Conservation (phyloP, 2,113 vertebrate species). For the Tautogolabrus adspersus region DNA sequence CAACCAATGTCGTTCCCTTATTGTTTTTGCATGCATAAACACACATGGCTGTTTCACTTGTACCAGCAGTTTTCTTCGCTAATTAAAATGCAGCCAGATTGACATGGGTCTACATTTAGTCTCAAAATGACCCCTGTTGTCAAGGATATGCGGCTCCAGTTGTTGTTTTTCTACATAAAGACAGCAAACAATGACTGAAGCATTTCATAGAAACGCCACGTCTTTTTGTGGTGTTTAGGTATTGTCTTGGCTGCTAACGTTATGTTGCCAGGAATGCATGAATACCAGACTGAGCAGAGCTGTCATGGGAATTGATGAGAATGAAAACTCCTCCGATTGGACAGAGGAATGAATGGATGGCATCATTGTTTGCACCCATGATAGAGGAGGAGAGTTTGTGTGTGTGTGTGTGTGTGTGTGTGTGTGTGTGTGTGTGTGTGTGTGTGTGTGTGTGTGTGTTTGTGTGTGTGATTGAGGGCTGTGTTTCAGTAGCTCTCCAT, state of each 20-base stretch:
- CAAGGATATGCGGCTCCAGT: slow-evolving; percentile 60
- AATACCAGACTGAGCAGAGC: slow-evolving; percentile 56
- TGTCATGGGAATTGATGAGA: slow-evolving; percentile 56
- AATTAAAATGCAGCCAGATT: slow-evolving; percentile 72
- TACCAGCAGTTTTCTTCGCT: slow-evolving; percentile 72
- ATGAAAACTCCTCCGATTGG: slow-evolving; percentile 51
- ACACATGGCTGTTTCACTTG: slow-evolving; percentile 59
- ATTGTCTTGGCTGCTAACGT: slow-evolving; percentile 59
- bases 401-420: slow-evolving; percentile 8
- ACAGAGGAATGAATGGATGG: slow-evolving; percentile 40
- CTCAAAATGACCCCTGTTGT: slow-evolving; percentile 62
- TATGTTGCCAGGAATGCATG: slow-evolving; percentile 62
- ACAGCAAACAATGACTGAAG: slow-evolving; percentile 45
- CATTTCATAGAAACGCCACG: slow-evolving; percentile 38
- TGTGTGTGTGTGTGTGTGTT: slow-evolving; percentile 3
- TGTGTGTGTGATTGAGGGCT: slow-evolving; percentile 23
- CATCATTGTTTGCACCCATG: slow-evolving; percentile 41
- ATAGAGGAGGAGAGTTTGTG: background rate
- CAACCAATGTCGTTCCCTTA: slow-evolving; percentile 69
- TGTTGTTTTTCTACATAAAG: slow-evolving; percentile 20
- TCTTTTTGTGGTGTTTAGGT: slow-evolving; percentile 50
- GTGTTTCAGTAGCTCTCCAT: slow-evolving; percentile 45
- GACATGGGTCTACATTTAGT: slow-evolving; percentile 64
- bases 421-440: background rate
- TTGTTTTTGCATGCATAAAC: slow-evolving; percentile 70